Conservation (phyloP, 2,797 vertebrate species). For the Enteromius argenteus region DNA sequence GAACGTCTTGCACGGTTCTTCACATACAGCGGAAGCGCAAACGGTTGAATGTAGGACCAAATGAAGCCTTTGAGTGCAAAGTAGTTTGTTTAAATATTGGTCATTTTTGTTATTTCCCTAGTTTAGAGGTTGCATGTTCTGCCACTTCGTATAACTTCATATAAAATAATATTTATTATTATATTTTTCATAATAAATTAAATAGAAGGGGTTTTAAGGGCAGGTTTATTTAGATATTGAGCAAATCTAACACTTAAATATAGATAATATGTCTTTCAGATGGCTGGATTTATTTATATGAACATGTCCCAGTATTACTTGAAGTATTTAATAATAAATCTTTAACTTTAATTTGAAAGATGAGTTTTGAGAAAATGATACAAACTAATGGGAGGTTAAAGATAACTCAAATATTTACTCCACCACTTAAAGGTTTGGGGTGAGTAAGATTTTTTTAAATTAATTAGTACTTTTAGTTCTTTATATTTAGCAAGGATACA, state of each 20-base stretch:
- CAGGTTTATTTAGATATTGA: slow-evolving; percentile 28
- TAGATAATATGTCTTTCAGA: slow-evolving; percentile 3
- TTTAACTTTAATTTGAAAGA: slow-evolving; percentile 3
- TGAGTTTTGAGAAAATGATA: neutral
- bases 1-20: slow-evolving; percentile 33
- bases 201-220: neutral
- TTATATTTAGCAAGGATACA: neutral
- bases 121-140: slow-evolving; percentile 44
- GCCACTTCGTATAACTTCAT: slow-evolving; percentile 18
- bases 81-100: slow-evolving; percentile 37
- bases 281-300: neutral
- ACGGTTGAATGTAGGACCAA: slow-evolving; percentile 46
- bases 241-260: slow-evolving; percentile 3
- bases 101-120: slow-evolving; percentile 31
- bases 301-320: slow-evolving; percentile 16
- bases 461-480: neutral
- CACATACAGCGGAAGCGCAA: slow-evolving; percentile 3
- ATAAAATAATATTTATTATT: slow-evolving; percentile 28
- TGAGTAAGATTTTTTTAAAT: neutral
- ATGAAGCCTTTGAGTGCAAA: slow-evolving; percentile 20
- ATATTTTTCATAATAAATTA: slow-evolving; percentile 37
- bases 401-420: neutral
- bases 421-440: neutral
- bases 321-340: neutral
- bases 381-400: neutral